Evolutionary conservation across 1,140 invertebrate genomes (phyloP), one percentile per base, ranked within the genome.

Genomic region (Tetramorium parvispinum): DNA sequence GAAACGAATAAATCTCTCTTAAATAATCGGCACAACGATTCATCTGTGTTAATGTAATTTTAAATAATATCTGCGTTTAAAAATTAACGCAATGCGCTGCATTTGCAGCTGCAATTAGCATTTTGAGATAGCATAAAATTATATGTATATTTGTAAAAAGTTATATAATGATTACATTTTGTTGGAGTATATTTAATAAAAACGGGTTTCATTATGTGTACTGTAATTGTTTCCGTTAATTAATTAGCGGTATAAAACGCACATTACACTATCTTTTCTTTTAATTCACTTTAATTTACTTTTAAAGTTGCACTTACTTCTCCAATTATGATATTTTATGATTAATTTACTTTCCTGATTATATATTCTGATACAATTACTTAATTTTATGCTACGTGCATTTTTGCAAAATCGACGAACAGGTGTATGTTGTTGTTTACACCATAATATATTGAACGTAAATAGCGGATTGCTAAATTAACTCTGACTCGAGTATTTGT

Each of bases 391-490:
- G 27, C 6, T 49, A 24, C 16, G 5, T 49, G 21, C 11, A 61
- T 43, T 57, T 37, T 66, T 65, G 5, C n/a, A 27, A 32, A 43
- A 55, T 81, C 18, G 49, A 27, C 43, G 8, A 55, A 18, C 65
- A 53, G 21, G 1, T 70, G 65, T 4, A 13, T 55, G 49, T 32
- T 18, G 49, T 32, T 18, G 24, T 24, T 71, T 55, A 43, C 63
- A 40, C 13, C 32, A 16, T 27, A 5, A 55, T 43, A 55, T 27
- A 70, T 70, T 6, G 18, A 65, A 27, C 13, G 21, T 43, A 57
- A 55, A 57, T 71, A 68, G 49, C 49, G 21, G 78, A 57, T 43
- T 82, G 43, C 21, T 53, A 66, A 68, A 57, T 55, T 71, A 82
- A 71, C 24, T 82, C n/a, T 21, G 24, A n/a, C 16, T 82, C 32